These are phyloP conservation scores for Scrobipalpa atriplicella DNA, from an alignment of 2,888 invertebrate genomes.

Conservation along the genomic window DNA sequence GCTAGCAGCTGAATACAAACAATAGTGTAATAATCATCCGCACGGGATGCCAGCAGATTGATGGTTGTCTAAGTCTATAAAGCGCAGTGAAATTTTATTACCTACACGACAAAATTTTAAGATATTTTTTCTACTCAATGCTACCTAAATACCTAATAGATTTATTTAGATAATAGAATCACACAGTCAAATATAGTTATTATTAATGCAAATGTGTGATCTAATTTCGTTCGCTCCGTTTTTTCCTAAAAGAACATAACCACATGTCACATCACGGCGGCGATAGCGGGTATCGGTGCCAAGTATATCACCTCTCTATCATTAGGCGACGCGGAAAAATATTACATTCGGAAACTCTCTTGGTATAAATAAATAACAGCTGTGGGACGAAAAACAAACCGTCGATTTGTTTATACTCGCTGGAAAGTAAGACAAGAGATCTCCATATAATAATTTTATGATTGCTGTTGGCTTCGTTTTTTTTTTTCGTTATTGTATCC, in stretches of 20 bases:
- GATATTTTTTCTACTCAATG: too few relatives aligned
- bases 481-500: conserved; percentile 7
- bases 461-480: not conserved
- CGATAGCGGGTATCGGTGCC: conserved; percentile 37
- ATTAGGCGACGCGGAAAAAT: conserved; percentile 45
- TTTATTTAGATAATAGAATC: too few relatives aligned
- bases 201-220: conserved; percentile 32
- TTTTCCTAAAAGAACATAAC: conserved; percentile 40
- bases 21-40: too few relatives aligned
- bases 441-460: not conserved
- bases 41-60: too few relatives aligned
- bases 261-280: not conserved
- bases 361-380: conserved; percentile 42
- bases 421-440: not conserved
- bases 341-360: conserved; percentile 41
- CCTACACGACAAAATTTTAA: too few relatives aligned
- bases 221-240: conserved; percentile 41
- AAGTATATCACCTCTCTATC: conserved; percentile 53
- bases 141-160: too few relatives aligned
- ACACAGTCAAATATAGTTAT: too few relatives aligned
- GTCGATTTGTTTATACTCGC: conserved; percentile 7
- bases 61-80: too few relatives aligned
- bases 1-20: too few relatives aligned
- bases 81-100: too few relatives aligned
- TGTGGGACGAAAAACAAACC: conserved; percentile 32